Base-by-base conservation (phyloP, 2,888 invertebrate species). In the Macrophya annulata region DNA sequence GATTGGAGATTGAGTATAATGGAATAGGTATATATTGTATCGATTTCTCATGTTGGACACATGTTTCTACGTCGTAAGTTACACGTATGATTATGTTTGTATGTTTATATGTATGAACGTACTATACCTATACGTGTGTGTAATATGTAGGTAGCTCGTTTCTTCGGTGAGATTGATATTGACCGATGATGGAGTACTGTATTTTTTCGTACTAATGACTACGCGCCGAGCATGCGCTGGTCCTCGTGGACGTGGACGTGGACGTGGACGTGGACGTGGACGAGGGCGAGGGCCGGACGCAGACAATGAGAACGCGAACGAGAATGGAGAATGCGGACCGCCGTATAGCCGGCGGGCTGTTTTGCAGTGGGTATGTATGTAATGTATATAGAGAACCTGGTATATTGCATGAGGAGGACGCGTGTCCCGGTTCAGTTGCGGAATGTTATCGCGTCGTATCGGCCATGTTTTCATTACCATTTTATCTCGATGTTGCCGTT, bases 371-470 rank as follows among this genome's bases (percentile, higher is more conserved):
- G 79, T 68, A 74, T 87, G 88, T 55, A 79, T 79, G 55, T 55
- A 76, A 45, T 40, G 74, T 74, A 43, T 48, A 74, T 74, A 74
- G 17, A 77, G 21, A 25, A 6, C 51, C 40, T 51, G 25, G 43
- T 81, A 81, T 62, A 51, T 81, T 43, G 81, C 81, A 81, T 62
- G 62, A 81, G 51, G 83, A 86, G 85, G 89, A 92, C 91, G 91
- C 91, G 91, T 90, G 90, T 90, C 89, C 88, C 88, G 89, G 89
- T 90, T 89, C 87, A 87, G 87, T 88, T 88, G 87, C 90, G 89
- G 92, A 92, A 92, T 92, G 91, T 93, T 92, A 92, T 92, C 92
- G 90, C 90, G 88, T 89, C 90, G 91, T 92, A 92, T 92, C 92
- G 91, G 89, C 89, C 88, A 88, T 91, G 90, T 92, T 93, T 92